phyloP scores from a whole-genome alignment of 2,797 vertebrate genomes.

The Mionectes olivaceus region DNA sequence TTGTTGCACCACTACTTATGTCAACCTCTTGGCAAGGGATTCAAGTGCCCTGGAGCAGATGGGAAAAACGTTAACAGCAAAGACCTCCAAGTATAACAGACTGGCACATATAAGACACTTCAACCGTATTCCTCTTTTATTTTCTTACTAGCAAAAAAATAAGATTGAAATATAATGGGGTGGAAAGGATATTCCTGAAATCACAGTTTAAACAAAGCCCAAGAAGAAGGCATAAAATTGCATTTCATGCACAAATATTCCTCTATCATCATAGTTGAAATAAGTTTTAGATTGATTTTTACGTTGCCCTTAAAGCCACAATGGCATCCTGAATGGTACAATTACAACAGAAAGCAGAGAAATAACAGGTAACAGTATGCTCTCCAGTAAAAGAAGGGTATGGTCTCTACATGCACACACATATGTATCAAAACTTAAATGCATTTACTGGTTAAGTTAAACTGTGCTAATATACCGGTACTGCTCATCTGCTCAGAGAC shows the following conservation, averaged over 20 bases:
- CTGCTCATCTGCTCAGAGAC: background rate
- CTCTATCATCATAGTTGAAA: background rate
- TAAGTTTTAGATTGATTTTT: slow-evolving; percentile 41
- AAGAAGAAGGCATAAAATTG: background rate
- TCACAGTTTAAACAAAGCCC: background rate
- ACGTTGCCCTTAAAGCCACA: background rate
- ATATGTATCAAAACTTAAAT: background rate
- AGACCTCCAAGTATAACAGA: background rate
- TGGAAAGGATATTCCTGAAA: background rate
- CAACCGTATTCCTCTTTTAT: background rate
- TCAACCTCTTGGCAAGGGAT: background rate
- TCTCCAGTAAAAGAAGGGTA: background rate
- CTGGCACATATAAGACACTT: background rate
- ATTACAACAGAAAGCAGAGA: background rate
- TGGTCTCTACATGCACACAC: background rate
- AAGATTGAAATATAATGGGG: background rate
- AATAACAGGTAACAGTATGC: background rate
- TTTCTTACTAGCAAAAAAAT: background rate
- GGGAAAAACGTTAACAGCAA: background rate
- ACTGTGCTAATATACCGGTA: background rate
- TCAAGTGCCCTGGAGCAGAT: background rate
- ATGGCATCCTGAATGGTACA: background rate
- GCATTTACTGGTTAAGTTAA: background rate
- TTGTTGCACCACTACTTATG: background rate
- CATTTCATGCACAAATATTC: background rate